These are phyloP conservation scores for Mareca strepera DNA, from an alignment of 2,797 vertebrate species.

Conservation along the genomic window DNA sequence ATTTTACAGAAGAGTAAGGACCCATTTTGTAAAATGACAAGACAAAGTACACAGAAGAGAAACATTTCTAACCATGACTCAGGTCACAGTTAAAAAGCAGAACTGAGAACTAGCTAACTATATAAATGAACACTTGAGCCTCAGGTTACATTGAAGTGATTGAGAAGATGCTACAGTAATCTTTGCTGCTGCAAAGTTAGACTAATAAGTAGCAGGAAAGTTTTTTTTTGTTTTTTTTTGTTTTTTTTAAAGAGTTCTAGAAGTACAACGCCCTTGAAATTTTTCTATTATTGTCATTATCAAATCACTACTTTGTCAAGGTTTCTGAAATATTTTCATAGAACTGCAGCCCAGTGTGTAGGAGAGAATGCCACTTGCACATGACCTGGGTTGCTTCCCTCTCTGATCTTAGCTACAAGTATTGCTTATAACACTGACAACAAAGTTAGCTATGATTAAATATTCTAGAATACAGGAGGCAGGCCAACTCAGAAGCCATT, in stretches of 20 bases:
- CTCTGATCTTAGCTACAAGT: not conserved
- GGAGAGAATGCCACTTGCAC: fast-evolving
- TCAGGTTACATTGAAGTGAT: not conserved
- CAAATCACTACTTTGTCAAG: not conserved
- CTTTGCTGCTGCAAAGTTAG: not conserved
- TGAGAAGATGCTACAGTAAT: fast-evolving
- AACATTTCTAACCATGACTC: not conserved
- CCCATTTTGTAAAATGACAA: not conserved
- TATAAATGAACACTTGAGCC: not conserved
- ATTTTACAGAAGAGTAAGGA: not conserved
- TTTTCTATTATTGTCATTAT: not conserved
- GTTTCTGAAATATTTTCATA: not conserved
- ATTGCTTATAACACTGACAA: not conserved
- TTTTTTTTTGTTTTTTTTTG: not conserved
- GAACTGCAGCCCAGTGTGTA: fast-evolving
- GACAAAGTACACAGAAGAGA: not conserved
- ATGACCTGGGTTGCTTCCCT: not conserved
- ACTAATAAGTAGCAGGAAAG: not conserved
- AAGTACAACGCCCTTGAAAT: not conserved
- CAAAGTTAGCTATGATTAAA: not conserved
- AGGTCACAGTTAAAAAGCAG: not conserved
- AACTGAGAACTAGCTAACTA: not conserved
- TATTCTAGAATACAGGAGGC: fast-evolving
- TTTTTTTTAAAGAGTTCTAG: not conserved
- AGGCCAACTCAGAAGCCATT: not conserved